Percentiles rank a stretch among this genome's conserved stretches.
phyloP scores from a whole-genome alignment of 2,888 invertebrate species.

The Alviniconcha strummeri region DNA sequence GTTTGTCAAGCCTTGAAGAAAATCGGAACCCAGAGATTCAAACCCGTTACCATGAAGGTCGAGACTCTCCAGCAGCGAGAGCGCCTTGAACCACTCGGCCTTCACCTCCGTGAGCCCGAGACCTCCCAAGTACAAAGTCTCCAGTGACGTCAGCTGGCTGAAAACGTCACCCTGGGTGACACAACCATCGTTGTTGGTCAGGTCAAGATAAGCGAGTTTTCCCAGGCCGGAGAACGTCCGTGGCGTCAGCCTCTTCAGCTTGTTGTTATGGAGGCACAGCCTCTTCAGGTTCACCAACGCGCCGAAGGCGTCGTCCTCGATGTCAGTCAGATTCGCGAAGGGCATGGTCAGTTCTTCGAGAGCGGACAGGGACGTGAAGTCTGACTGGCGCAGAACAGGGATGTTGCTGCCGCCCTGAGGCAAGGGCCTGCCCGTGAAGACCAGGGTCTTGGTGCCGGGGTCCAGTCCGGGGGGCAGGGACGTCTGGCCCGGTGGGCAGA shows the following conservation, averaged over 20 bases:
- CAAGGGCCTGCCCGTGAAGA: neutral
- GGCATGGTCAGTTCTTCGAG: conserved; percentile 25
- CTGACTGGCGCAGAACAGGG: neutral
- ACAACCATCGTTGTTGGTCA: conserved; percentile 20
- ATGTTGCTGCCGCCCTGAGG: conserved; percentile 4
- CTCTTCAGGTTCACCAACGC: neutral
- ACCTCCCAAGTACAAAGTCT: conserved; percentile 16
- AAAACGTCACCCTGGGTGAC: conserved; percentile 24
- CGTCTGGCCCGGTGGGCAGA: conserved; percentile 23
- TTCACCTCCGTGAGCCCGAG: conserved; percentile 8
- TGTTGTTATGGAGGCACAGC: conserved; percentile 20
- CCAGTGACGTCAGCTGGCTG: conserved; percentile 4
- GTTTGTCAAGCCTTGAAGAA: neutral
- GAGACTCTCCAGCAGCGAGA: conserved; percentile 2
- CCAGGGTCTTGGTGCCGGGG: neutral
- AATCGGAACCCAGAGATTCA: neutral
- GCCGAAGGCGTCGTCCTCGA: conserved; percentile 7
- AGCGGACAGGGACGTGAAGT: conserved; percentile 6
- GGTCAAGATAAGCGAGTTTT: neutral
- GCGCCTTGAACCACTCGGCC: conserved; percentile 7
- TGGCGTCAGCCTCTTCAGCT: conserved; percentile 3
- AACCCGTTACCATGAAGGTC: conserved; percentile 3
- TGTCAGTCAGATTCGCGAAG: neutral
- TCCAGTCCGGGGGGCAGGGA: conserved; percentile 5
- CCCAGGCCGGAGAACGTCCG: neutral